phyloP scores from a whole-genome alignment of 2,797 vertebrate genomes.

The Acrocephalus scirpaceus region DNA sequence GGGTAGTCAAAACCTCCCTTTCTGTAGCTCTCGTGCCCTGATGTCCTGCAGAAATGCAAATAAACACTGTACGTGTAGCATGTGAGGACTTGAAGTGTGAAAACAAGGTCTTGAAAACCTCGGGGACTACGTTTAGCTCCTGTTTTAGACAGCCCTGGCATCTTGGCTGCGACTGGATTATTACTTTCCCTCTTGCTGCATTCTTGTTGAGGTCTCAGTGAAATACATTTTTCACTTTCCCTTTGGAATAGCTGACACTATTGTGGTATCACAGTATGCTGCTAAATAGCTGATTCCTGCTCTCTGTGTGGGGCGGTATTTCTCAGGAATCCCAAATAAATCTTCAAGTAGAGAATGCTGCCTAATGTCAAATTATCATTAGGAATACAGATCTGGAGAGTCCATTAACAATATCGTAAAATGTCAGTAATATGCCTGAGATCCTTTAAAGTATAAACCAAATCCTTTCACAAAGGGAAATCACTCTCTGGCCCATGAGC shows the following conservation, averaged over 20 bases:
- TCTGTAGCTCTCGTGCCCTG: not conserved
- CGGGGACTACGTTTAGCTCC: not conserved
- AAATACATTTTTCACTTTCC: conserved; percentile 37
- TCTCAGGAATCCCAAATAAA: not conserved
- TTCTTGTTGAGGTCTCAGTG: not conserved
- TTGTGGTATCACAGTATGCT: conserved; percentile 36
- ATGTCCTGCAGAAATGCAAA: not conserved
- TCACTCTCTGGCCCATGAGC: not conserved
- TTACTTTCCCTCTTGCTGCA: not conserved
- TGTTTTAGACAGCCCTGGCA: not conserved
- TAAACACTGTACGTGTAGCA: not conserved
- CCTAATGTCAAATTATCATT: not conserved
- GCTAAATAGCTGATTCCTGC: conserved; percentile 12
- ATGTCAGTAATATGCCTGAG: not conserved
- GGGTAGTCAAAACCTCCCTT: not conserved
- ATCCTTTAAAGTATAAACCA: not conserved
- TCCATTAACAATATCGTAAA: not conserved
- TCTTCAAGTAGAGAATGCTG: not conserved
- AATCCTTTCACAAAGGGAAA: not conserved
- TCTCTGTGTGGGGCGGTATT: not conserved
- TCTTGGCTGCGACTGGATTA: not conserved
- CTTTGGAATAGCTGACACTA: not conserved
- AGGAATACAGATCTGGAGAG: not conserved
- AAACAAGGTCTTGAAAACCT: not conserved
- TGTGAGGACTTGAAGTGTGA: not conserved